Evolutionary conservation across 2,113 vertebrate species (phyloP).

Genomic region (western clawed frog (Xenopus tropicalis)): DNA sequence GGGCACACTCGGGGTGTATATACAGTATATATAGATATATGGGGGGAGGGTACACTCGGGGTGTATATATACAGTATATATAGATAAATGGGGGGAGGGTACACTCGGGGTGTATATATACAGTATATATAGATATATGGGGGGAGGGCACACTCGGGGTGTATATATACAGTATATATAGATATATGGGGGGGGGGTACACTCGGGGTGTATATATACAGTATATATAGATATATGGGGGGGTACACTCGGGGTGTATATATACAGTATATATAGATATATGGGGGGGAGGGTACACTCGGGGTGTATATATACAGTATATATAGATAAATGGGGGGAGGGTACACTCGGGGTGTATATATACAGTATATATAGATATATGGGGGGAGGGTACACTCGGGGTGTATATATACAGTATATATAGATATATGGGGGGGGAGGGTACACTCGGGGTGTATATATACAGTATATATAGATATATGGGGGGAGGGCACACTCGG

Average conservation of each 20-base stretch:
- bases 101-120: no score
- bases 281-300: not conserved
- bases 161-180: not conserved
- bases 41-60: not conserved
- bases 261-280: constrained; percentile 46
- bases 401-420: not conserved
- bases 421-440: constrained; percentile 47
- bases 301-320: not conserved
- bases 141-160: not conserved
- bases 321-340: rapidly evolving
- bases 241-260: not conserved
- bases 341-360: not conserved
- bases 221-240: not conserved
- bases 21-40: constrained; percentile 47
- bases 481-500: not conserved
- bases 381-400: not conserved
- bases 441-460: no score
- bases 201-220: not conserved
- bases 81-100: not conserved
- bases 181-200: not conserved
- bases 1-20: not conserved
- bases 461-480: constrained; percentile 46
- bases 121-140: constrained; percentile 46
- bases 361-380: constrained; percentile 46
- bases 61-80: not conserved